Evolutionary conservation across 2,888 invertebrate species (phyloP).

Genomic region (Amphipyra berbera): DNA sequence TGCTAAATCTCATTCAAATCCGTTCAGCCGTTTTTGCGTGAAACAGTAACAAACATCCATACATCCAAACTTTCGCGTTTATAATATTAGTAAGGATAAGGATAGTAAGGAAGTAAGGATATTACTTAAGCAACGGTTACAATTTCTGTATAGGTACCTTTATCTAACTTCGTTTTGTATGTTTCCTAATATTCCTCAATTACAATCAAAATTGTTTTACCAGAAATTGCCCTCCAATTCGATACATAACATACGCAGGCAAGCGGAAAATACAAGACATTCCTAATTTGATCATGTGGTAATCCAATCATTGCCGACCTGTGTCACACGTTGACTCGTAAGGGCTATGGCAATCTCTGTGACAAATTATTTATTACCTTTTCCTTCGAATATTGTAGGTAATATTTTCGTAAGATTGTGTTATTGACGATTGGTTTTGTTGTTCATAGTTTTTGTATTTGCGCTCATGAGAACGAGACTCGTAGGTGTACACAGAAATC

Average conservation of each 20-base stretch:
- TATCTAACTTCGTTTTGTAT: slow-evolving; percentile 1
- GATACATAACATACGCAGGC: slow-evolving; percentile 66
- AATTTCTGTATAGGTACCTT: too few relatives aligned
- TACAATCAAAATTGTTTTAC: slow-evolving; percentile 25
- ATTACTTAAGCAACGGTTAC: too few relatives aligned
- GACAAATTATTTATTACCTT: slow-evolving; percentile 56
- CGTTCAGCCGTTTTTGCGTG: too few relatives aligned
- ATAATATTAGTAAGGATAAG: too few relatives aligned
- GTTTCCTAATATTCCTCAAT: slow-evolving; percentile 24
- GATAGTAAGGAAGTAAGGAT: too few relatives aligned
- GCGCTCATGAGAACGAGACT: neutral
- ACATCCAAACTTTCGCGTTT: too few relatives aligned
- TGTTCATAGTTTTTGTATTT: neutral
- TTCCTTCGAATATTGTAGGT: slow-evolving; percentile 30
- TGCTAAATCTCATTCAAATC: too few relatives aligned
- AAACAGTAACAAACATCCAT: too few relatives aligned
- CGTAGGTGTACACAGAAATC: too few relatives aligned
- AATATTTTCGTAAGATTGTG: slow-evolving; percentile 10
- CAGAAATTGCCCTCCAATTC: slow-evolving; percentile 63
- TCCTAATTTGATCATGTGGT: slow-evolving; percentile 82
- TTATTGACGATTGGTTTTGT: slow-evolving; percentile 9
- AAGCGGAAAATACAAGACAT: slow-evolving; percentile 79
- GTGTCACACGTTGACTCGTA: slow-evolving; percentile 64
- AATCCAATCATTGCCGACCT: slow-evolving; percentile 80
- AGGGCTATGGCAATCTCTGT: slow-evolving; percentile 45